Evolutionary conservation across 2,888 invertebrate genomes (phyloP).

Genomic region (Eupithecia tripunctaria): DNA sequence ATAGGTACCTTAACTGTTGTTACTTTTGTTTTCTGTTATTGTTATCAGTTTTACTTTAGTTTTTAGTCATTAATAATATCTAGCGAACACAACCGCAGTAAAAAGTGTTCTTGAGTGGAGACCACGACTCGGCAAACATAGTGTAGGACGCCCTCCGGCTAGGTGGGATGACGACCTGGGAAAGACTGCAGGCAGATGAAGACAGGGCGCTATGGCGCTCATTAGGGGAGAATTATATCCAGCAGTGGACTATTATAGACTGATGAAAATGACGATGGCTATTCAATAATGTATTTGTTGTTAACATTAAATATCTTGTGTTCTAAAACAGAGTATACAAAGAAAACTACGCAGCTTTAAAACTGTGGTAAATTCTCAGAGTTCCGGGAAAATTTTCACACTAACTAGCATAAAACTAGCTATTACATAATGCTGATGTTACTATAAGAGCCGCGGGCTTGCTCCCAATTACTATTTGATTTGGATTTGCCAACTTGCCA

Average conservation of each 20-base stretch:
- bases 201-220: no score
- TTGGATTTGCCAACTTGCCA: conserved; percentile 9
- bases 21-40: background rate
- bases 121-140: no score
- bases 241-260: no score
- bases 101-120: no score
- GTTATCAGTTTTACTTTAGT: background rate
- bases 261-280: no score
- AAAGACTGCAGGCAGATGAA: no score
- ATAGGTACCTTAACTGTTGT: background rate
- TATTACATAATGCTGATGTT: background rate
- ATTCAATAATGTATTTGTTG: background rate
- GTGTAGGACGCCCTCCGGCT: no score
- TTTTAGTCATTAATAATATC: no score
- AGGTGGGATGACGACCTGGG: no score
- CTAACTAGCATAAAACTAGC: conserved; percentile 3
- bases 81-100: no score
- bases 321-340: background rate
- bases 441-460: background rate
- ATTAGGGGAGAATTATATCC: no score
- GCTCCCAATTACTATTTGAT: conserved; percentile 18
- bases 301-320: background rate
- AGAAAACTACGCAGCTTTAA: background rate
- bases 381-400: background rate
- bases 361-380: background rate